Conservation (phyloP, 2,888 invertebrate species). For the Desoria tigrina region DNA sequence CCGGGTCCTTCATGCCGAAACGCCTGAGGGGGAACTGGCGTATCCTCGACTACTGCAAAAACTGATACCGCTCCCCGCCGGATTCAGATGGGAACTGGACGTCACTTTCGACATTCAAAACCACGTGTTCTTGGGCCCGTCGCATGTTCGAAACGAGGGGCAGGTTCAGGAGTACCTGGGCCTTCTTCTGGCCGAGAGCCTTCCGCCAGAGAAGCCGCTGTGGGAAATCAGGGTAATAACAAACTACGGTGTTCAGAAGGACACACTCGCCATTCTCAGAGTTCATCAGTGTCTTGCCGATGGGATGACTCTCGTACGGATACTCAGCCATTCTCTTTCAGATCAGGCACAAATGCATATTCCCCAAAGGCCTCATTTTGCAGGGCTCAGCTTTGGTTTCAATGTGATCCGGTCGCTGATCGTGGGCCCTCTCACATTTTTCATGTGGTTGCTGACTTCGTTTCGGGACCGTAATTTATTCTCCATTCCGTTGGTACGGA, state of each 20-base stretch:
- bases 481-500: conserved; percentile 51
- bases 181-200: conserved; percentile 57
- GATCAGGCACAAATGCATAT: conserved; percentile 55
- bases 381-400: conserved; percentile 57
- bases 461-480: conserved; percentile 59
- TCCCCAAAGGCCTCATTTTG: conserved; percentile 57
- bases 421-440: conserved; percentile 60
- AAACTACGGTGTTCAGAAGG: conserved; percentile 57
- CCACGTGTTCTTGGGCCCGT: conserved; percentile 59
- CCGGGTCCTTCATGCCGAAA: conserved; percentile 58
- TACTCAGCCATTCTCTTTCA: conserved; percentile 57
- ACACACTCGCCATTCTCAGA: conserved; percentile 59
- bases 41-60: conserved; percentile 61
- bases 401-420: conserved; percentile 59
- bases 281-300: conserved; percentile 62
- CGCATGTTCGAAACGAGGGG: conserved; percentile 55
- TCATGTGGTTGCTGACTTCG: conserved; percentile 59
- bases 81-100: conserved; percentile 61
- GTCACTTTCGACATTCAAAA: conserved; percentile 60
- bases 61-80: conserved; percentile 57
- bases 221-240: conserved; percentile 62
- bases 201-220: conserved; percentile 59
- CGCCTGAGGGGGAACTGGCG: conserved; percentile 56
- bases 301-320: conserved; percentile 60
- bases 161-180: conserved; percentile 59